phyloP scores from a whole-genome alignment of 2,113 vertebrate species.

The Dasyornis broadbenti region DNA sequence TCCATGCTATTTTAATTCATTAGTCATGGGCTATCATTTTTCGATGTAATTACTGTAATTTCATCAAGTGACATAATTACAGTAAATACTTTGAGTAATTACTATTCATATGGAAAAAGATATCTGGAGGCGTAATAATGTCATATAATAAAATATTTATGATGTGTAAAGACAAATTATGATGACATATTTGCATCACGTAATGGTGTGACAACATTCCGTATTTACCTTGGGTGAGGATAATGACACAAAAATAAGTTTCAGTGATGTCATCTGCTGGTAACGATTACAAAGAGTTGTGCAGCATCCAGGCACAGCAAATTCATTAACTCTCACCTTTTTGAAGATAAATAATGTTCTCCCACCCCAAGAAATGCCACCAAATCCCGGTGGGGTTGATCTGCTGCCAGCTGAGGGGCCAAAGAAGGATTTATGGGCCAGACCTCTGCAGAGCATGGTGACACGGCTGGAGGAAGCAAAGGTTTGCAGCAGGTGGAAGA shows the following conservation, averaged over 20 bases:
- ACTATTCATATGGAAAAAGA: constrained; percentile 76
- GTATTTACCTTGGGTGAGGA: constrained; percentile 52
- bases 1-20: constrained; percentile 81
- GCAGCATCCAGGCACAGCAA: background rate
- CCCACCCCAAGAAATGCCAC: background rate
- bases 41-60: constrained; percentile 80
- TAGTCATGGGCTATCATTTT: constrained; percentile 82
- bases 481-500: background rate
- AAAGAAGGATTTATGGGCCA: background rate
- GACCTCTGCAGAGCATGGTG: rapidly evolving
- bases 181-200: constrained; percentile 72
- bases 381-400: background rate
- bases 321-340: background rate
- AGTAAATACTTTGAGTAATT: constrained; percentile 82
- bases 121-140: constrained; percentile 75
- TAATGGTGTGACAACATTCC: constrained; percentile 57
- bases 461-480: rapidly evolving
- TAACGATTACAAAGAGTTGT: background rate
- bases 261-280: constrained; percentile 65
- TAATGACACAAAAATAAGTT: constrained; percentile 66
- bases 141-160: constrained; percentile 77
- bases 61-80: constrained; percentile 82
- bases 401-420: background rate
- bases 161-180: constrained; percentile 76
- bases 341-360: background rate